Percentiles rank a stretch among this genome's conserved stretches.
Evolutionary conservation across 2,797 vertebrate genomes (phyloP).

Genomic region (Tokudaia muenninki): DNA sequence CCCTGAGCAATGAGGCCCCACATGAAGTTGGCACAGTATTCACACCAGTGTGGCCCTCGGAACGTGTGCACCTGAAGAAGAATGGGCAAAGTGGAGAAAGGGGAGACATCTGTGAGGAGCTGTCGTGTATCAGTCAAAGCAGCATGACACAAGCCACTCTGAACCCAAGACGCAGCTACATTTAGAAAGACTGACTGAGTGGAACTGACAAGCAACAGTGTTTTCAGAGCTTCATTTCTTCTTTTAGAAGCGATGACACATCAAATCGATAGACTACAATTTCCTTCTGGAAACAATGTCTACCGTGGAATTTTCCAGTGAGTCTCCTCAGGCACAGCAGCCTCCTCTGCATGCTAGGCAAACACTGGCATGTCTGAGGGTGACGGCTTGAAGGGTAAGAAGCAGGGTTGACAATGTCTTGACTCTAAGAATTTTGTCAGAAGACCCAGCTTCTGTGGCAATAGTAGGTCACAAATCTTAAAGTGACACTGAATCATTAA

Average conservation of each 20-base stretch:
- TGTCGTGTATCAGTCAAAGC: slow-evolving; percentile 52
- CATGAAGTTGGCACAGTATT: slow-evolving; percentile 99
- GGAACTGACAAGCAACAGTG: slow-evolving; percentile 22
- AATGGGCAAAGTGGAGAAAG: slow-evolving; percentile 48
- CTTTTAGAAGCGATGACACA: slow-evolving; percentile 58
- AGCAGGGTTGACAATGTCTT: background rate
- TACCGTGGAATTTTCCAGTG: slow-evolving; percentile 19
- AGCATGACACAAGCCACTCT: background rate
- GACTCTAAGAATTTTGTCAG: background rate
- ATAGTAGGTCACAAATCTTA: background rate
- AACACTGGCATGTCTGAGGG: background rate
- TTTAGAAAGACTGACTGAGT: background rate
- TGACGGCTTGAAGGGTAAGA: background rate
- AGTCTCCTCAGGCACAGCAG: background rate
- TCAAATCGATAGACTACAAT: slow-evolving; percentile 31
- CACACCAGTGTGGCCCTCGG: slow-evolving; percentile 99
- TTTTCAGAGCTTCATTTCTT: slow-evolving; percentile 50
- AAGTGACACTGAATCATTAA: background rate
- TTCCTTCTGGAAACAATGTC: slow-evolving; percentile 59
- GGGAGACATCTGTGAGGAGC: slow-evolving; percentile 53
- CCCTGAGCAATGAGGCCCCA: slow-evolving; percentile 99
- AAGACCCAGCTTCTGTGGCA: background rate
- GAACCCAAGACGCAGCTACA: background rate
- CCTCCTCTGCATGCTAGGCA: background rate
- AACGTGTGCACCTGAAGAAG: slow-evolving; percentile 97